Conservation (phyloP, 2,888 invertebrate species). For the Hedychridium roseum region DNA sequence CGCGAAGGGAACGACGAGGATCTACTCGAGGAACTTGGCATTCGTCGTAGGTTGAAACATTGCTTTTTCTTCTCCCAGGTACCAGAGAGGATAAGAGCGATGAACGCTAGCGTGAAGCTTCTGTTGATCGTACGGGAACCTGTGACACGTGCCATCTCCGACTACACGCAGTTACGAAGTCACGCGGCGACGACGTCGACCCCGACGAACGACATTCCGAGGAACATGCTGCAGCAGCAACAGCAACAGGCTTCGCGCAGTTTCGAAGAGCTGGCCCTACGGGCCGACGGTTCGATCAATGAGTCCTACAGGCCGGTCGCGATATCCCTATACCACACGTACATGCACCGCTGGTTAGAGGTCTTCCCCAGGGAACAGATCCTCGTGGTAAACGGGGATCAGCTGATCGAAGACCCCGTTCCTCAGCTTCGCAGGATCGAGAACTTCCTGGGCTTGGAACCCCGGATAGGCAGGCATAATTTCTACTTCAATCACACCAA, state of each 20-base stretch:
- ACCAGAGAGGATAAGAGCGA: slow-evolving; percentile 90
- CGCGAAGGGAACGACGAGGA: too few species aligned
- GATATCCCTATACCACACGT: slow-evolving; percentile 90
- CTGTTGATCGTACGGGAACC: slow-evolving; percentile 95
- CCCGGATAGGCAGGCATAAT: slow-evolving; percentile 80
- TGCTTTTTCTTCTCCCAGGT: slow-evolving; percentile 67
- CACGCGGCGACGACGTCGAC: slow-evolving; percentile 79
- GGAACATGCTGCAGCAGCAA: slow-evolving; percentile 25
- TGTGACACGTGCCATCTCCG: slow-evolving; percentile 93
- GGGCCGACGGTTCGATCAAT: slow-evolving; percentile 84
- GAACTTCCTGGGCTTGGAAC: slow-evolving; percentile 80
- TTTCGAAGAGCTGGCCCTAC: slow-evolving; percentile 84
- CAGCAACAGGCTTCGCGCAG: slow-evolving; percentile 61
- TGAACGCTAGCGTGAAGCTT: slow-evolving; percentile 92
- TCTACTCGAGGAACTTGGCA: too few species aligned
- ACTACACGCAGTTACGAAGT: slow-evolving; percentile 92
- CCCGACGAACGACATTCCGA: slow-evolving; percentile 60
- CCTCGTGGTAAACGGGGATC: slow-evolving; percentile 93
- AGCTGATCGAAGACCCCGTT: slow-evolving; percentile 88
- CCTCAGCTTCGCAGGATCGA: slow-evolving; percentile 88
- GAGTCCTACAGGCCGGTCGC: slow-evolving; percentile 84
- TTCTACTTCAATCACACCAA: slow-evolving; percentile 97
- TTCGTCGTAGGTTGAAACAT: too few species aligned
- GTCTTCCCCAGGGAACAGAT: slow-evolving; percentile 92
- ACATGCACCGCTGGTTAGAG: slow-evolving; percentile 90